Evolutionary conservation across 2,888 invertebrate species (phyloP).

Genomic region (Dryomyza anilis): DNA sequence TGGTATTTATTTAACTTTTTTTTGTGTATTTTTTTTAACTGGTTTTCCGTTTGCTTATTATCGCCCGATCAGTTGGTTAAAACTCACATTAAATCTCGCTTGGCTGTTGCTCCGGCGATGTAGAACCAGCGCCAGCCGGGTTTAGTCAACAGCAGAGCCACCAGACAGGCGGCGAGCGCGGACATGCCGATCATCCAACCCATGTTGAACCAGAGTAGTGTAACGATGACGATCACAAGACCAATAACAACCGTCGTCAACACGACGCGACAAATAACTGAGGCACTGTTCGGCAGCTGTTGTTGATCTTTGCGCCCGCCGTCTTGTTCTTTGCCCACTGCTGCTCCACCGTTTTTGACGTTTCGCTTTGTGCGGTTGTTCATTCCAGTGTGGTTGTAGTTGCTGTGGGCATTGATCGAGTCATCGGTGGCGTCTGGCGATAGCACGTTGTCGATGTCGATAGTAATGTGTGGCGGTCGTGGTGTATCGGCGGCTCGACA

Average conservation of each 20-base stretch:
- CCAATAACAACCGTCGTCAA: slow-evolving; percentile 62
- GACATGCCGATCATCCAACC: slow-evolving; percentile 68
- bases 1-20: too few relatives aligned
- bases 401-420: slow-evolving; percentile 17
- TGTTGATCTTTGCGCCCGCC: not conserved
- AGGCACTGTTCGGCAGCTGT: not conserved
- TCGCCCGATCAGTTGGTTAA: too few relatives aligned
- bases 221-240: slow-evolving; percentile 58
- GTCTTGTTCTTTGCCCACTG: not conserved
- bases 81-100: slow-evolving; percentile 68
- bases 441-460: slow-evolving; percentile 43
- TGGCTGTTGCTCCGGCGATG: slow-evolving; percentile 73
- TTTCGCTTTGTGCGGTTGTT: not conserved
- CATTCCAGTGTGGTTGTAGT: not conserved
- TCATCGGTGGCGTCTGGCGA: slow-evolving; percentile 27
- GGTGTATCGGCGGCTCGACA: slow-evolving; percentile 10
- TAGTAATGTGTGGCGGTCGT: slow-evolving; percentile 36
- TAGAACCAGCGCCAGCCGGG: slow-evolving; percentile 78
- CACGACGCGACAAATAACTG: slow-evolving; percentile 62
- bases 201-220: slow-evolving; percentile 65
- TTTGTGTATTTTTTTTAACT: too few relatives aligned
- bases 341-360: too few relatives aligned
- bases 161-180: slow-evolving; percentile 69
- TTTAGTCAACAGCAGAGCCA: slow-evolving; percentile 73
- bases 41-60: too few relatives aligned